Evolutionary conservation across 2,797 vertebrate genomes (phyloP).

Genomic region (Graptemys geographica): DNA sequence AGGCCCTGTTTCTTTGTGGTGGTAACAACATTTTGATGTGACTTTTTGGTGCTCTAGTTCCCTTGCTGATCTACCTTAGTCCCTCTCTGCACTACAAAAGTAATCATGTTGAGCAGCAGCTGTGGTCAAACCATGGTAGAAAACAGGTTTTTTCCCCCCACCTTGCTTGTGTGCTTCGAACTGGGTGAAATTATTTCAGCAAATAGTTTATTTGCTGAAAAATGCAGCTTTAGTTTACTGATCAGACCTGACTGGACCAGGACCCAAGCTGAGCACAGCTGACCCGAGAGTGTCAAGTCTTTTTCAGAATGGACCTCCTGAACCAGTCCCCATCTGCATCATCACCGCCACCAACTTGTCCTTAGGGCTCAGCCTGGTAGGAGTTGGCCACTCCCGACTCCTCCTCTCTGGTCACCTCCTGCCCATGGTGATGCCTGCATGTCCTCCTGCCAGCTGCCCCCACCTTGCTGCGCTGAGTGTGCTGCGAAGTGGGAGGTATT

Average conservation of each 20-base stretch:
- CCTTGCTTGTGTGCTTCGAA: background rate
- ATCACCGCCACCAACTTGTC: background rate
- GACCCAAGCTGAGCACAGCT: background rate
- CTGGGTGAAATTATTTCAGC: background rate
- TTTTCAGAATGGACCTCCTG: background rate
- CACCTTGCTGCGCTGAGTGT: background rate
- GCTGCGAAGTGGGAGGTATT: background rate
- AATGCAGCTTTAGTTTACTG: background rate
- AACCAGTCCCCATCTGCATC: background rate
- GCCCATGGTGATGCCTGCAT: background rate
- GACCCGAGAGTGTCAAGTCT: background rate
- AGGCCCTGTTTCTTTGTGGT: background rate
- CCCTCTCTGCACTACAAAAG: slow-evolving; percentile 11
- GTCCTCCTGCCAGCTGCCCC: background rate
- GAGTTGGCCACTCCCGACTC: background rate
- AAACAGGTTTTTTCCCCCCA: background rate
- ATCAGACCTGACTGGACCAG: background rate
- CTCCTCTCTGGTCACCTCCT: background rate
- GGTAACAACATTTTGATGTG: background rate
- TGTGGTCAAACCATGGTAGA: background rate
- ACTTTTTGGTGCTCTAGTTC: background rate
- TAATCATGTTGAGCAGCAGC: background rate
- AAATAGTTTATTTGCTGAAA: background rate
- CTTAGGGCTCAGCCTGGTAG: background rate
- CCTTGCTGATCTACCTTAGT: slow-evolving; percentile 11